Evolutionary conservation across 2,113 vertebrate genomes (phyloP).

Genomic region (Perognathus longimembris): DNA sequence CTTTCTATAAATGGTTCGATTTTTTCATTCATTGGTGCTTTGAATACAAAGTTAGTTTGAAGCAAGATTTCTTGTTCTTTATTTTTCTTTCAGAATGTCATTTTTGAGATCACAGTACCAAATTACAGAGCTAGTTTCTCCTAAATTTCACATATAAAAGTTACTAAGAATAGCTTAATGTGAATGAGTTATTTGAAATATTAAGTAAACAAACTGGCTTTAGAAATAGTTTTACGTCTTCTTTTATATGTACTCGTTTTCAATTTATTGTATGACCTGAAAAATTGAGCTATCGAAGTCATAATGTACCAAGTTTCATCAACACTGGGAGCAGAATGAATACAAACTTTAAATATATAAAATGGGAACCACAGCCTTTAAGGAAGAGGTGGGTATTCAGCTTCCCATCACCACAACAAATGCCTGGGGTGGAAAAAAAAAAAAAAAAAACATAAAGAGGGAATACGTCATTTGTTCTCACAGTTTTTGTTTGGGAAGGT

Average conservation of each 20-base stretch:
- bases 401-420: background rate
- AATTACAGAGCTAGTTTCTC: slow-evolving; percentile 59
- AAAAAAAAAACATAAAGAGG: no score
- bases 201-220: slow-evolving; percentile 25
- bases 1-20: slow-evolving; percentile 60
- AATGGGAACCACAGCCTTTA: background rate
- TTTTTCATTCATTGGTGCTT: slow-evolving; percentile 68
- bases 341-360: background rate
- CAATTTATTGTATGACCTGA: background rate
- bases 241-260: background rate
- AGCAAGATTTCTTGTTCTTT: slow-evolving; percentile 69
- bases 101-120: background rate
- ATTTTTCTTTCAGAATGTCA: slow-evolving; percentile 42
- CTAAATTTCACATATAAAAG: slow-evolving; percentile 24
- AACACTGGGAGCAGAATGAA: background rate
- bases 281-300: background rate
- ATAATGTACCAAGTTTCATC: background rate
- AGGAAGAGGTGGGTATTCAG: background rate
- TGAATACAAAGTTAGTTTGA: slow-evolving; percentile 48
- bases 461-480: background rate
- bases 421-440: background rate
- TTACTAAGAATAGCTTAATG: background rate
- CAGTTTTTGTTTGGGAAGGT: background rate
- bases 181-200: slow-evolving; percentile 27
- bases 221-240: background rate